Evolutionary conservation across 2,113 vertebrate genomes (phyloP).

Genomic region (Tor tambroides): DNA sequence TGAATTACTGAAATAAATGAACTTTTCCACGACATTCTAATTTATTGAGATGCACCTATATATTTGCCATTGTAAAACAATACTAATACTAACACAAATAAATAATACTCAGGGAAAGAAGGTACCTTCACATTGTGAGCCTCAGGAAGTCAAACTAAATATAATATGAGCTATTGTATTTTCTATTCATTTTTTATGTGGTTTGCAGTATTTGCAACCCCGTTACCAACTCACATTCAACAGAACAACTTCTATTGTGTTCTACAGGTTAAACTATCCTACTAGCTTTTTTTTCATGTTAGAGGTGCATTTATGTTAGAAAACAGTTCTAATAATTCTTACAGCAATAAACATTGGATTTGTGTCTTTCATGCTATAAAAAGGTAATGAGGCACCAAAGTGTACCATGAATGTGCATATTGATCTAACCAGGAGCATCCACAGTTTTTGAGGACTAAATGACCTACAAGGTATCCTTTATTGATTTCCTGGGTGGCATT

Average conservation of each 20-base stretch:
- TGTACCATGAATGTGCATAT: background rate
- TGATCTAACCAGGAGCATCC: too few relatives aligned
- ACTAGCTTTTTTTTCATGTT: too few relatives aligned
- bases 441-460: background rate
- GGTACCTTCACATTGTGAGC: background rate
- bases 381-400: background rate
- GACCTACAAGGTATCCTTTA: background rate
- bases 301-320: too few relatives aligned
- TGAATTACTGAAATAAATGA: too few relatives aligned
- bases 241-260: background rate
- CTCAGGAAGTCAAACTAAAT: background rate
- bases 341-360: background rate
- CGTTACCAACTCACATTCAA: background rate
- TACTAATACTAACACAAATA: too few relatives aligned
- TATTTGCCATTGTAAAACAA: too few relatives aligned
- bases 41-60: too few relatives aligned
- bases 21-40: too few relatives aligned
- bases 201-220: background rate
- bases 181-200: background rate
- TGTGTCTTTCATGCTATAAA: background rate
- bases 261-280: too few relatives aligned
- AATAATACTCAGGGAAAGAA: too few relatives aligned
- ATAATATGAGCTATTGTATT: background rate
- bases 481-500: slow-evolving; percentile 46
- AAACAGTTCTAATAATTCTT: background rate